Evolutionary conservation across 2,888 invertebrate species (phyloP), one percentile per base, ranked within the genome.

Genomic region (Eristalinus aeneus): DNA sequence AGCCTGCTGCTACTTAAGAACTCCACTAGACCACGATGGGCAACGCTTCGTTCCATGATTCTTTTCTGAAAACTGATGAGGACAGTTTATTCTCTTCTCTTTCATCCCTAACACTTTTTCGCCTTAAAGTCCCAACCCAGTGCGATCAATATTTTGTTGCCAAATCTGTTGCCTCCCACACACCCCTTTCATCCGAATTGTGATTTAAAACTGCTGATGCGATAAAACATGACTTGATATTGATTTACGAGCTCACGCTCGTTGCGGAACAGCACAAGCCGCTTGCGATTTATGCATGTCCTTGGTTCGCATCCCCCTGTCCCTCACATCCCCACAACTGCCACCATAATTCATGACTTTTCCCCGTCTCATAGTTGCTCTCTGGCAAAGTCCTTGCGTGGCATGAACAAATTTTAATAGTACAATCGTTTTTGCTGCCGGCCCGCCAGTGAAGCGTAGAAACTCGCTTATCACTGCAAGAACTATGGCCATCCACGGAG

Each of bases 231-330:
- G n/a, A 46, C 27, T 65, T 27, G 23, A 65, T 68, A 68, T 54
- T 68, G 67, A 64, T 64, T 56, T 54, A 64, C 54, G 27, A n/a
- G 6, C 53, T 53, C 6, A 22, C 61, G 12, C 46, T 46, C 46
- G 46, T 8, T 16, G 16, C 46, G 16, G 16, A 1, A 46, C n/a
- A 16, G n/a, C 46, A 34, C 4, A 2, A 6, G 8, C 34, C 34
- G 10, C 34, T n/a, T 31, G 22, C 34, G 23, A 72, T 72, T 72
- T 72, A 72, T 72, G 63, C 46, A 46, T 46, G 46, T 16, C 46
- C 46, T 46, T 46, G 46, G 46, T 46, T 46, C 16, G 8, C 16
- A 46, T 6, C 16, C 4, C 39, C 12, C 6, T 39, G 12, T 16
- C 8, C 46, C 16, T 8, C n/a, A 6, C 46, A 16, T 16, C 46